Conservation (phyloP, 2,888 invertebrate species). For the Caenorhabditis uteleia region DNA sequence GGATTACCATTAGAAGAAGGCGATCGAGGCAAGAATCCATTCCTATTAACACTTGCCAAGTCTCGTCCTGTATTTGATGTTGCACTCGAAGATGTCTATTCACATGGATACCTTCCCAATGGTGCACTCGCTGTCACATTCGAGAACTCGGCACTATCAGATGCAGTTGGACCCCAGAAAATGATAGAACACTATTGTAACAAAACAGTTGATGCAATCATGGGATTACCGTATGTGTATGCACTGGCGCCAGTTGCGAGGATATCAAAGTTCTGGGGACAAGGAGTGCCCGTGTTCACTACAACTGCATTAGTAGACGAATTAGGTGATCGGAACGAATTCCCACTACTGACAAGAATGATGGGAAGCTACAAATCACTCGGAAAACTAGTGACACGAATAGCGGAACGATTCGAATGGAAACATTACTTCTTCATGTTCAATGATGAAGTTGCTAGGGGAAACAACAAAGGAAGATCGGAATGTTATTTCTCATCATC, state of each 20-base stretch:
- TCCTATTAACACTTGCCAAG: slow-evolving; percentile 58
- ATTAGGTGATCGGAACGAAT: slow-evolving; percentile 78
- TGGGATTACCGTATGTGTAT: slow-evolving; percentile 87
- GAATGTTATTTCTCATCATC: slow-evolving; percentile 66
- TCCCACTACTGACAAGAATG: slow-evolving; percentile 82
- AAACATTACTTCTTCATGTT: slow-evolving; percentile 75
- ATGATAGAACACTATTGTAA: slow-evolving; percentile 65
- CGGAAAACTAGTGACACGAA: slow-evolving; percentile 49
- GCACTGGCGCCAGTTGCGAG: slow-evolving; percentile 83
- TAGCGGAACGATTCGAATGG: slow-evolving; percentile 72
- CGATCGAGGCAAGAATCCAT: slow-evolving; percentile 59
- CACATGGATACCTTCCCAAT: slow-evolving; percentile 39
- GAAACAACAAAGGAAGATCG: slow-evolving; percentile 56
- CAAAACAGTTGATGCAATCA: slow-evolving; percentile 78
- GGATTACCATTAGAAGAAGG: slow-evolving; percentile 60
- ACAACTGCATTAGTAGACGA: slow-evolving; percentile 82
- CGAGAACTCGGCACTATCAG: slow-evolving; percentile 61
- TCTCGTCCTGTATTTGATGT: slow-evolving; percentile 66
- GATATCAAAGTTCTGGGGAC: slow-evolving; percentile 72
- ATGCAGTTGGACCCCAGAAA: slow-evolving; percentile 64
- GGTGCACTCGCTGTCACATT: slow-evolving; percentile 52
- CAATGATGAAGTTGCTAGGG: slow-evolving; percentile 54
- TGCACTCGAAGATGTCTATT: slow-evolving; percentile 62
- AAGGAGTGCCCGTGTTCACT: slow-evolving; percentile 79
- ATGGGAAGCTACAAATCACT: slow-evolving; percentile 78